A percentile compares a stretch with the other conserved stretches of the same genome.
Conservation (phyloP, 2,797 vertebrate species). For the Loris lydekkerianus region DNA sequence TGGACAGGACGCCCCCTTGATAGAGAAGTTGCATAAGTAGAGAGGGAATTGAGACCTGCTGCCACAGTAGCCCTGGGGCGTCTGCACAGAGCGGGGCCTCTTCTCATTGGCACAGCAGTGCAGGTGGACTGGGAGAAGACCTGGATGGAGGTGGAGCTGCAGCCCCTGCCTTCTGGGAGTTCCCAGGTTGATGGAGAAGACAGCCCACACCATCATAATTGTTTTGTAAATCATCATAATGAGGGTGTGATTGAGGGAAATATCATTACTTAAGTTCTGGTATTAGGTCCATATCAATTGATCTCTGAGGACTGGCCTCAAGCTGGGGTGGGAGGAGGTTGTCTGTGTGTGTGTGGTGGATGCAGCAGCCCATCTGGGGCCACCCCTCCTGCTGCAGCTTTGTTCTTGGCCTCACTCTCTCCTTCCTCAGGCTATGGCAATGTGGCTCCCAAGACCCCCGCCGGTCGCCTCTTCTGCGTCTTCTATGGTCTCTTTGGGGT, state of each 20-base stretch:
- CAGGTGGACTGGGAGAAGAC: background rate
- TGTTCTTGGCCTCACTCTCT: background rate
- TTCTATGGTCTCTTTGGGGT: conserved; percentile 99
- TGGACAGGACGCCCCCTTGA: background rate
- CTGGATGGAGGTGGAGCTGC: background rate
- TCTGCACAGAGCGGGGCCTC: background rate
- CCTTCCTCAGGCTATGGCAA: conserved; percentile 95
- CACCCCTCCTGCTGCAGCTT: rapidly evolving
- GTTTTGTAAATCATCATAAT: background rate
- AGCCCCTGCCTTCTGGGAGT: background rate
- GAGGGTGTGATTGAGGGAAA: background rate
- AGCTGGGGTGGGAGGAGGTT: background rate
- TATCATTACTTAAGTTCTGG: background rate
- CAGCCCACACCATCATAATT: background rate
- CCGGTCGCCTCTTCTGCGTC: conserved; percentile 97
- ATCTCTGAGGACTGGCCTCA: background rate
- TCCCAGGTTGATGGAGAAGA: background rate
- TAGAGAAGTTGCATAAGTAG: background rate
- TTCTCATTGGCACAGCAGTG: background rate
- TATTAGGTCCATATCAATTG: background rate
- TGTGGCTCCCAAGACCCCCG: conserved; percentile 96
- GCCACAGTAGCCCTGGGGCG: background rate
- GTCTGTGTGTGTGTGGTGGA: background rate
- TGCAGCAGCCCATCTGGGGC: no score
- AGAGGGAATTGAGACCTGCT: background rate